Evolutionary conservation across 2,888 invertebrate genomes (phyloP).

Genomic region (Nymphalis c-album): DNA sequence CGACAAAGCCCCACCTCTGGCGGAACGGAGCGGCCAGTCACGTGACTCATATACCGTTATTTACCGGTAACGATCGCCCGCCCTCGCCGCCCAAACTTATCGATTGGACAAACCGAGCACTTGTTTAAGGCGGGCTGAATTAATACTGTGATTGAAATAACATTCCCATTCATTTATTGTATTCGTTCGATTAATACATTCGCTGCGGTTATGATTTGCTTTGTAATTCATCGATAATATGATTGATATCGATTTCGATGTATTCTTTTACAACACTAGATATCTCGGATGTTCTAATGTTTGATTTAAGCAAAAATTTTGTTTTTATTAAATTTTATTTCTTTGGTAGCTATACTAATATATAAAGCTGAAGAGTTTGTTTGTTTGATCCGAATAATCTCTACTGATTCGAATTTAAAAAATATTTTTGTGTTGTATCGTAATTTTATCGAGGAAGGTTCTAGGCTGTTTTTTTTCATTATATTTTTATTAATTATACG

Average conservation of each 20-base stretch:
- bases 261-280: background rate
- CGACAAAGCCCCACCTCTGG: conserved; percentile 30
- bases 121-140: conserved; percentile 78
- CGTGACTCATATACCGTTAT: conserved; percentile 65
- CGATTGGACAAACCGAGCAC: conserved; percentile 73
- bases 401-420: no score
- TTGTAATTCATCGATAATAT: conserved; percentile 29
- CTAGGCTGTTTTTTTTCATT: no score
- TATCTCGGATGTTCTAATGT: no score
- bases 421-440: no score
- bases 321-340: no score
- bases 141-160: conserved; percentile 73
- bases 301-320: no score
- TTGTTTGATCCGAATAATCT: no score
- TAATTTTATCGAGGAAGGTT: no score
- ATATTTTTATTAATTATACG: no score
- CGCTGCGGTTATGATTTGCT: conserved; percentile 47
- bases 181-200: conserved; percentile 64
- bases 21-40: conserved; percentile 44
- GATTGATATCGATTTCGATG: background rate
- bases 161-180: conserved; percentile 42
- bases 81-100: conserved; percentile 65
- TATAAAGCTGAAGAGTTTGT: no score
- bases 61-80: conserved; percentile 72
- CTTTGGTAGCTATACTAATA: no score